These are phyloP conservation scores for Schlechtendalia chinensis DNA, from an alignment of 1,140 invertebrate genomes.

Conservation along the genomic window DNA sequence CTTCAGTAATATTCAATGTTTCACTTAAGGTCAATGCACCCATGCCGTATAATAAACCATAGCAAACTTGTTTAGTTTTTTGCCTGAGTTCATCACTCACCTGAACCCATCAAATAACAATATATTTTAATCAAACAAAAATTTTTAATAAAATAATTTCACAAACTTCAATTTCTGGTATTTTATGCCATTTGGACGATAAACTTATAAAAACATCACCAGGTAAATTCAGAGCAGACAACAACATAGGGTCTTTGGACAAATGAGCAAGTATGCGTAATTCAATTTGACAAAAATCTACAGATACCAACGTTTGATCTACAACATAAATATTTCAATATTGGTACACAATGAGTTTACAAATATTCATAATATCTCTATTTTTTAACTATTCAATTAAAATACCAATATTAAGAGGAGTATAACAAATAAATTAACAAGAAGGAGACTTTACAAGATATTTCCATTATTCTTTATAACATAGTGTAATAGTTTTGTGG, in stretches of 20 bases:
- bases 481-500: no score
- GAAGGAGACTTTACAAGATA: neutral
- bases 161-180: constrained; percentile 63
- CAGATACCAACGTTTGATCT: constrained; percentile 73
- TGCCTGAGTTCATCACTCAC: constrained; percentile 75
- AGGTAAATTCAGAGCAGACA: constrained; percentile 60
- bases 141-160: neutral
- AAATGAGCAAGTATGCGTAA: constrained; percentile 89
- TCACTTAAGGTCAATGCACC: constrained; percentile 81
- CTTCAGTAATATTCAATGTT: constrained; percentile 73
- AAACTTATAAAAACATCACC: constrained; percentile 86
- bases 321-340: constrained; percentile 26
- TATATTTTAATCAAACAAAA: neutral
- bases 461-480: neutral
- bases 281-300: constrained; percentile 95
- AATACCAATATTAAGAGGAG: no score
- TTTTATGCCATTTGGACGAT: constrained; percentile 77
- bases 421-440: neutral
- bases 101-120: constrained; percentile 56
- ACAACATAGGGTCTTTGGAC: constrained; percentile 73
- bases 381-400: no score
- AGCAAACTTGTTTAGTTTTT: constrained; percentile 90
- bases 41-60: constrained; percentile 98
- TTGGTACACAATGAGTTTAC: neutral
- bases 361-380: no score